phyloP scores from a whole-genome alignment of 2,797 vertebrate genomes.

The Melanogrammus aeglefinus region DNA sequence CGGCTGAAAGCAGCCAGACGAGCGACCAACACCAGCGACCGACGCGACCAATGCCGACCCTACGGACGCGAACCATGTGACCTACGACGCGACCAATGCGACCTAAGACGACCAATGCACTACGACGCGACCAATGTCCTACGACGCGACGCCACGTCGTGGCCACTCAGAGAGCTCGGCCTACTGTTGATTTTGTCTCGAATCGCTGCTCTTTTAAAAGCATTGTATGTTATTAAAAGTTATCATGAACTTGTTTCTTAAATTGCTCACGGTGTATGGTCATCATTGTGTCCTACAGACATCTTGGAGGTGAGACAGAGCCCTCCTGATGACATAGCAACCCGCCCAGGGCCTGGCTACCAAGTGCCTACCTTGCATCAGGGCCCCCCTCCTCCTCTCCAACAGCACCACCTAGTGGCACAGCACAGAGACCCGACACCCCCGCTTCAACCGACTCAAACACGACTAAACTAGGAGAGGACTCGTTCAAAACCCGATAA shows the following conservation, averaged over 20 bases:
- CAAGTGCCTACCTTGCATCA: constrained; percentile 92
- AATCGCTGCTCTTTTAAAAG: neutral
- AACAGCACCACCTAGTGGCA: constrained; percentile 62
- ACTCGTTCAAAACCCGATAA: constrained; percentile 39
- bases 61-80: no score
- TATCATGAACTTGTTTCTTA: neutral
- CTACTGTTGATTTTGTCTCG: no score
- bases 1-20: no score
- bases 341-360: constrained; percentile 75
- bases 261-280: neutral
- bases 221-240: neutral
- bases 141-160: no score
- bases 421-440: constrained; percentile 52
- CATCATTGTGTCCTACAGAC: constrained; percentile 69
- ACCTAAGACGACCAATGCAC: no score
- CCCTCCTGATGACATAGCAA: constrained; percentile 96
- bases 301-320: constrained; percentile 97
- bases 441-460: constrained; percentile 22
- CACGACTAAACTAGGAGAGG: constrained; percentile 44
- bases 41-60: no score
- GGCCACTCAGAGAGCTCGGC: no score
- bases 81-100: no score
- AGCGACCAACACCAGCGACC: no score
- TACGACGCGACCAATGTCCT: no score
- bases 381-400: constrained; percentile 53